Conservation (phyloP, 2,888 invertebrate genomes). For the Chromoteleia sp. region DNA sequence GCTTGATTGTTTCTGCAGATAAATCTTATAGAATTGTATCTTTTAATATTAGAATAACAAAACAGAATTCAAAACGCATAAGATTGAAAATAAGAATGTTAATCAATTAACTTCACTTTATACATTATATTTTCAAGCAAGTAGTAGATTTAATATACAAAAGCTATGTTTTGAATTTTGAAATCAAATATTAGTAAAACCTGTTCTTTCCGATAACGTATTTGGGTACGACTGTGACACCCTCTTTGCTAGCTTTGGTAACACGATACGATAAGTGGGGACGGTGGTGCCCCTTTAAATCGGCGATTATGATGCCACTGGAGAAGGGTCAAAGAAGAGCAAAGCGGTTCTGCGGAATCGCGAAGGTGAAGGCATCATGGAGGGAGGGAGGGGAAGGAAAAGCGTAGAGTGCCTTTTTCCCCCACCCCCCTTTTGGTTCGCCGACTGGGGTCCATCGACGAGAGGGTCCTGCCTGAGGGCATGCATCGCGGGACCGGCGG, state of each 20-base stretch:
- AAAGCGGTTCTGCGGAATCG: slow-evolving; percentile 54
- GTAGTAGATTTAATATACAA: no score
- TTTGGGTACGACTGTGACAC: not conserved
- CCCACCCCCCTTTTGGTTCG: not conserved
- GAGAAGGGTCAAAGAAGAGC: slow-evolving; percentile 63
- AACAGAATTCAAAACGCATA: no score
- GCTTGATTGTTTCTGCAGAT: no score
- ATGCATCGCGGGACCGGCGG: slow-evolving; percentile 83
- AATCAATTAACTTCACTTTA: no score
- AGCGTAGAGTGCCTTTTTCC: slow-evolving; percentile 45
- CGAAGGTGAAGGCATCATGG: slow-evolving; percentile 49
- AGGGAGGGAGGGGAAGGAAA: slow-evolving; percentile 55
- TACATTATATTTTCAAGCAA: no score
- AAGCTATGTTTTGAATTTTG: no score
- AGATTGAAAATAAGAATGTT: no score
- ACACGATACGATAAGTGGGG: slow-evolving; percentile 20
- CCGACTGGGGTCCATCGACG: slow-evolving; percentile 32
- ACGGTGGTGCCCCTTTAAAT: slow-evolving; percentile 40
- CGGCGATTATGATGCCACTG: slow-evolving; percentile 58
- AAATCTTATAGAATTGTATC: no score
- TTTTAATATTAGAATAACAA: no score
- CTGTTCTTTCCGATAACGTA: not conserved
- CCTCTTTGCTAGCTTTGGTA: not conserved
- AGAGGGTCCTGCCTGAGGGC: slow-evolving; percentile 82
- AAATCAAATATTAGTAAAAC: not conserved